phyloP scores from a whole-genome alignment of 2,888 invertebrate species.

The Phengaris arion region DNA sequence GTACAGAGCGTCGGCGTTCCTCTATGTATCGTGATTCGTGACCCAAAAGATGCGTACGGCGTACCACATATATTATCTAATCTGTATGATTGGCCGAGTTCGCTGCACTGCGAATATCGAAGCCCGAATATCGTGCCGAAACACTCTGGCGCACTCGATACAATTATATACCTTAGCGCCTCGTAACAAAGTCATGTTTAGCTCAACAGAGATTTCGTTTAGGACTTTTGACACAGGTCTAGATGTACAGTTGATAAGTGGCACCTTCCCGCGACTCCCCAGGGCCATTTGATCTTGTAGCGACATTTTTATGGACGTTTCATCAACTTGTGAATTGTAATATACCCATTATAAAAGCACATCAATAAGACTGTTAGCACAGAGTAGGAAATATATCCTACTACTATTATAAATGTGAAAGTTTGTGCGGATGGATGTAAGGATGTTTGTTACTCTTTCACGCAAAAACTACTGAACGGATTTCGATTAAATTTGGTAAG shows the following conservation, averaged over 20 bases:
- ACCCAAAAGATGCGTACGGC: conserved; percentile 24
- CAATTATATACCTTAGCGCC: conserved; percentile 33
- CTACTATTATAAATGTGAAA: too few relatives aligned
- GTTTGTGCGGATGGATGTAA: too few relatives aligned
- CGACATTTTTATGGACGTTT: conserved; percentile 24
- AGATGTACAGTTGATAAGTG: conserved; percentile 54
- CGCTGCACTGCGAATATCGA: conserved; percentile 66
- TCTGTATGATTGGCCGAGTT: conserved; percentile 48
- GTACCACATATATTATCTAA: conserved; percentile 31
- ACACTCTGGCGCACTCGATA: conserved; percentile 23
- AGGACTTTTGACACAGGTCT: conserved; percentile 35
- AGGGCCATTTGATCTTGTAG: conserved; percentile 50
- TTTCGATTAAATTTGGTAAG: too few relatives aligned
- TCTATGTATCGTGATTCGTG: neutral
- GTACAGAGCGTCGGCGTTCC: neutral
- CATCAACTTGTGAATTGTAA: neutral
- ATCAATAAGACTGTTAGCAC: too few relatives aligned
- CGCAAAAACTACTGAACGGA: too few relatives aligned
- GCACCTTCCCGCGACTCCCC: conserved; percentile 59
- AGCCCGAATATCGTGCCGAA: conserved; percentile 33
- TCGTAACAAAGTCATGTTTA: conserved; percentile 30
- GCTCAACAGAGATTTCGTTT: neutral
- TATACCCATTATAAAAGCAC: too few relatives aligned
- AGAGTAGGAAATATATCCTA: too few relatives aligned
- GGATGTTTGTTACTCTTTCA: too few relatives aligned